phyloP scores from a whole-genome alignment of 1,140 invertebrate genomes.

The Drosophila funebris region DNA sequence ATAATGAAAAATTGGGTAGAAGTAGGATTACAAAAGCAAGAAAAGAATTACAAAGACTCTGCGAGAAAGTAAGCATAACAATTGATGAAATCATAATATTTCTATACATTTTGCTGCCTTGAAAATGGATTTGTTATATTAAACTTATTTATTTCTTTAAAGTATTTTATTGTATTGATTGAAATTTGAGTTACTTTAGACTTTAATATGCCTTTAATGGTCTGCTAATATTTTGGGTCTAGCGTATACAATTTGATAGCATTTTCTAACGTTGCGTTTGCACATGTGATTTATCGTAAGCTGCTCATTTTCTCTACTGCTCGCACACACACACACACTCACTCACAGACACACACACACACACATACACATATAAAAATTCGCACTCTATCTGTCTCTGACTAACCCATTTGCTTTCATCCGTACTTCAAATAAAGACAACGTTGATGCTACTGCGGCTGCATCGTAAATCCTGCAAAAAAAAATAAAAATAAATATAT shows the following conservation, averaged over 20 bases:
- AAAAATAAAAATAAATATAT: conserved; percentile 51
- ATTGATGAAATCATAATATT: background rate
- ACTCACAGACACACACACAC: background rate
- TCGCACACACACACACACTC: background rate
- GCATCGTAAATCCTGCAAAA: conserved; percentile 70
- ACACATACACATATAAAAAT: no score
- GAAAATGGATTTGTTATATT: no score
- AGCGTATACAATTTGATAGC: background rate
- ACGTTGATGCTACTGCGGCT: conserved; percentile 48
- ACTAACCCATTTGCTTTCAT: conserved; percentile 28
- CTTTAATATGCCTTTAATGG: conserved; percentile 8
- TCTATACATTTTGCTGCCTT: no score
- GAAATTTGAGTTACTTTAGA: background rate
- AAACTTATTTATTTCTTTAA: no score
- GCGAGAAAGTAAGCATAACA: no score
- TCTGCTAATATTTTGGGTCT: conserved; percentile 17
- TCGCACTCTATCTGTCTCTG: conserved; percentile 20
- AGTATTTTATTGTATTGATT: no score
- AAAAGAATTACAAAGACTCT: no score
- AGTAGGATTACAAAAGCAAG: no score
- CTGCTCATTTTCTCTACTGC: conserved; percentile 9
- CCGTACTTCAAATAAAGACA: conserved; percentile 72
- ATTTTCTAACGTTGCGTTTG: conserved; percentile 38
- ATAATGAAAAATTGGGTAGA: background rate
- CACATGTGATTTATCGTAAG: conserved; percentile 47